Conservation (phyloP, 2,888 invertebrate species). For the Tenthredo mesomela region DNA sequence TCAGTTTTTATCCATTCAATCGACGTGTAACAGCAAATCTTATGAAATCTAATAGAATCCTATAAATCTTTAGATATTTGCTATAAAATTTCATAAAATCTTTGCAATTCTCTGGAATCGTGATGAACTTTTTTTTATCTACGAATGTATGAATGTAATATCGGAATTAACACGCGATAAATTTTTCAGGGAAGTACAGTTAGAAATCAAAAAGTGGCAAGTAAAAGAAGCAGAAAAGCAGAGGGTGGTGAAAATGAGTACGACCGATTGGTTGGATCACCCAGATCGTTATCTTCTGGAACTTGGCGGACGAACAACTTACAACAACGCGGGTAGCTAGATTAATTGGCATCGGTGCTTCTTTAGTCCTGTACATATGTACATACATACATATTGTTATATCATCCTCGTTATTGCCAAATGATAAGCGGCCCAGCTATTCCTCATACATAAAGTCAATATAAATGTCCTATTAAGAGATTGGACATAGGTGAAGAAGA, state of each 20-base stretch:
- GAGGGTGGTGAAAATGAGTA: slow-evolving; percentile 90
- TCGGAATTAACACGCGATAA: slow-evolving; percentile 37
- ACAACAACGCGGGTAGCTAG: slow-evolving; percentile 85
- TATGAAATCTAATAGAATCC: too few relatives aligned
- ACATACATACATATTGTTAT: slow-evolving; percentile 49
- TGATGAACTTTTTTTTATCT: neutral
- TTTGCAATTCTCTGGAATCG: too few relatives aligned
- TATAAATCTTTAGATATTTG: too few relatives aligned
- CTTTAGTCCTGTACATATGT: slow-evolving; percentile 54
- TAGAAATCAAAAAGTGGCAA: slow-evolving; percentile 95
- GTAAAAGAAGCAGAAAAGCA: slow-evolving; percentile 93
- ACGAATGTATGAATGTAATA: neutral
- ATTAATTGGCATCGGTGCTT: slow-evolving; percentile 25
- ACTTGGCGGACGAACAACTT: slow-evolving; percentile 90
- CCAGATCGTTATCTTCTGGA: slow-evolving; percentile 95
- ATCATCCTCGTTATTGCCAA: slow-evolving; percentile 31
- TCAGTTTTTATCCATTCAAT: too few relatives aligned
- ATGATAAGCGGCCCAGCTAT: slow-evolving; percentile 23
- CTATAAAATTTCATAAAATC: too few relatives aligned
- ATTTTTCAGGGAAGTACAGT: slow-evolving; percentile 86
- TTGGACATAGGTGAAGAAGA: neutral
- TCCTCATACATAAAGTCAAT: slow-evolving; percentile 26
- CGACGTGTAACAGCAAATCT: too few relatives aligned
- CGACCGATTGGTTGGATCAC: slow-evolving; percentile 97
- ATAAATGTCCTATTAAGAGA: slow-evolving; percentile 37